These are phyloP conservation scores for Cataglyphis hispanica DNA, from an alignment of 1,140 invertebrate species.

Conservation along the genomic window DNA sequence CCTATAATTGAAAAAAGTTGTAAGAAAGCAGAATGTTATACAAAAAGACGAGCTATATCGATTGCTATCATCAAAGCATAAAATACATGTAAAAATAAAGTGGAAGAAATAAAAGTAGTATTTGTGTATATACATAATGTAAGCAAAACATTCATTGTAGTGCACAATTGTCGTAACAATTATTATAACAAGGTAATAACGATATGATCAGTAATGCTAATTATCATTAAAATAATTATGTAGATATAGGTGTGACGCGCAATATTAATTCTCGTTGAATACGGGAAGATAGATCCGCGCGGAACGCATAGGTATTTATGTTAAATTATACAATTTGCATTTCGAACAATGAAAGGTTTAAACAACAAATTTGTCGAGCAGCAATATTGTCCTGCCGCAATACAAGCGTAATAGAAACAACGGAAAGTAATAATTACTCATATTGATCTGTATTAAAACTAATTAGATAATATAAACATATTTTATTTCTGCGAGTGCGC, in stretches of 20 bases:
- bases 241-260: constrained; percentile 35
- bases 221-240: constrained; percentile 56
- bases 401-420: constrained; percentile 5
- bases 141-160: constrained; percentile 8
- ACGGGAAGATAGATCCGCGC: constrained; percentile 32
- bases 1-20: constrained; percentile 11
- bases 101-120: constrained; percentile 6
- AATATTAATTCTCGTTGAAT: constrained; percentile 47
- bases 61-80: constrained; percentile 7
- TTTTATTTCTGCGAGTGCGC: background rate
- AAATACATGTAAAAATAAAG: constrained; percentile 17
- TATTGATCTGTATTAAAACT: background rate
- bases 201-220: constrained; percentile 31
- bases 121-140: too few relatives aligned
- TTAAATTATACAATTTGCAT: constrained; percentile 33
- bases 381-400: background rate
- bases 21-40: constrained; percentile 26
- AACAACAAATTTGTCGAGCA: constrained; percentile 22
- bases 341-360: constrained; percentile 35
- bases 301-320: constrained; percentile 28
- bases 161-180: constrained; percentile 37
- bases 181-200: constrained; percentile 29
- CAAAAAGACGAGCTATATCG: background rate
- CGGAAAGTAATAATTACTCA: constrained; percentile 4
- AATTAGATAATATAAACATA: background rate